phyloP scores from a whole-genome alignment of 1,140 invertebrate species.

The Latrodectus geometricus region DNA sequence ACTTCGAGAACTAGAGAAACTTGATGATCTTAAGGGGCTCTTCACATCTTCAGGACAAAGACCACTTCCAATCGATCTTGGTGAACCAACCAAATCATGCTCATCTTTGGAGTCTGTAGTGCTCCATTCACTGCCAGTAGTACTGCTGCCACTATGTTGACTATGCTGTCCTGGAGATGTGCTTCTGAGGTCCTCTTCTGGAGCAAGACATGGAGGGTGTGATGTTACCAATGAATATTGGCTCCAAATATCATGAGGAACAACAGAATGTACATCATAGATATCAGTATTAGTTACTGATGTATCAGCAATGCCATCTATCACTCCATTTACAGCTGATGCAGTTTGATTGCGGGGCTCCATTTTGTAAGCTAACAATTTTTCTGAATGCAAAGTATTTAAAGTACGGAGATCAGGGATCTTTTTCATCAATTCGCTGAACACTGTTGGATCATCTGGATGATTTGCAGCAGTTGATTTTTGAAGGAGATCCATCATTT shows the following conservation, averaged over 20 bases:
- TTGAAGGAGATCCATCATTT: conserved; percentile 86
- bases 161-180: conserved; percentile 54
- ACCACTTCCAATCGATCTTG: conserved; percentile 69
- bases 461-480: conserved; percentile 85
- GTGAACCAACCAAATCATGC: conserved; percentile 74
- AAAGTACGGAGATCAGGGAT: conserved; percentile 94
- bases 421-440: conserved; percentile 90
- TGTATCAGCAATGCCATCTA: conserved; percentile 19
- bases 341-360: conserved; percentile 73
- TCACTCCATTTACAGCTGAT: conserved; percentile 19
- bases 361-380: conserved; percentile 91
- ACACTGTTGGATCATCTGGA: conserved; percentile 76
- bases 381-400: conserved; percentile 96
- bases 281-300: background rate
- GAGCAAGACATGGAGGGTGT: conserved; percentile 17
- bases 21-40: conserved; percentile 78
- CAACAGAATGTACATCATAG: conserved; percentile 30
- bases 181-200: conserved; percentile 44
- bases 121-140: conserved; percentile 61
- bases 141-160: conserved; percentile 35
- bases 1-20: conserved; percentile 77
- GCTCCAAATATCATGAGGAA: conserved; percentile 49
- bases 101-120: conserved; percentile 66
- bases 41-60: conserved; percentile 80
- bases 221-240: conserved; percentile 20